Conservation (phyloP, 2,797 vertebrate genomes). For the Mus caroli region DNA sequence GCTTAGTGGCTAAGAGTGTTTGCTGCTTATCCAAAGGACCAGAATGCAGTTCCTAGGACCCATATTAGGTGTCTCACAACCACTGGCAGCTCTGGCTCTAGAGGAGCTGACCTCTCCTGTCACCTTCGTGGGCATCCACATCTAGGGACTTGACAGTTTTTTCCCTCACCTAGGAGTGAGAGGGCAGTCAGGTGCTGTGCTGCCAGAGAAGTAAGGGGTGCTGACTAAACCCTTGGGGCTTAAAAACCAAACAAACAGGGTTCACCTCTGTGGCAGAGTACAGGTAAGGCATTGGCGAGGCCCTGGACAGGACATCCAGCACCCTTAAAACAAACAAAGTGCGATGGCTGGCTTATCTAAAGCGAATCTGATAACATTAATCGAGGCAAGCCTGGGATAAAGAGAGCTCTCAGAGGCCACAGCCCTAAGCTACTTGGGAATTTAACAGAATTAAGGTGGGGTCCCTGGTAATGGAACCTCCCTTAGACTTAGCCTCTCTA, state of each 20-base stretch:
- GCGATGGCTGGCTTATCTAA: neutral
- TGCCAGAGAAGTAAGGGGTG: neutral
- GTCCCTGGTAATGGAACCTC: neutral
- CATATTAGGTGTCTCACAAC: neutral
- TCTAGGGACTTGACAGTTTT: fast-evolving
- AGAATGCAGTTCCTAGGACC: neutral
- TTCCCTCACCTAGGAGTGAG: neutral
- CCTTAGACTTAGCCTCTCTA: neutral
- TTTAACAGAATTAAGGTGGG: neutral
- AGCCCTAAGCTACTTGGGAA: neutral
- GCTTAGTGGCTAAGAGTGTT: neutral
- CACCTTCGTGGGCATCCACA: no score
- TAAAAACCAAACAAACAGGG: neutral
- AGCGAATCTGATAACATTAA: neutral
- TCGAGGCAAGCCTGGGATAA: neutral
- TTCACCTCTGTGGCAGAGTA: neutral
- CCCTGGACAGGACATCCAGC: neutral
- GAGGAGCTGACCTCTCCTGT: no score
- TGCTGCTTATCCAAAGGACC: neutral
- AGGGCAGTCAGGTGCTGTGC: neutral
- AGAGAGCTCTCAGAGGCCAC: neutral
- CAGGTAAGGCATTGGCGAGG: neutral
- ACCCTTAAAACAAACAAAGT: neutral
- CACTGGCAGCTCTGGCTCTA: neutral
- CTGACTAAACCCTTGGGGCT: neutral